Evolutionary conservation across 2,797 vertebrate species (phyloP).

Genomic region (Parauchenoglanis ngamensis): DNA sequence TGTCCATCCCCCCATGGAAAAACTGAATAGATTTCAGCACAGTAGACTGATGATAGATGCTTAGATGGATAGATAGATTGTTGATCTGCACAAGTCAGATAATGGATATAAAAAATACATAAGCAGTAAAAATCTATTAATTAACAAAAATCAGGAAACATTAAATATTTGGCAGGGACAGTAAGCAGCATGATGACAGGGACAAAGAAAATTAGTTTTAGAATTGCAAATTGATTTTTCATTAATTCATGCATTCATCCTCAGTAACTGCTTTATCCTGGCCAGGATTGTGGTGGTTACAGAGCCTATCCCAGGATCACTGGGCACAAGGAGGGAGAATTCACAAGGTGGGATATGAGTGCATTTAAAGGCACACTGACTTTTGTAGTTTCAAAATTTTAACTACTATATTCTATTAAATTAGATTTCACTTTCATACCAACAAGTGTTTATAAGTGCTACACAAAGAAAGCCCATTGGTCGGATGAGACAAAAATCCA

Average conservation of each 20-base stretch:
- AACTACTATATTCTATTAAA: not conserved
- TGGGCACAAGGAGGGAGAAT: not conserved
- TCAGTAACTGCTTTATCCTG: not conserved
- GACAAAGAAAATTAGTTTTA: not conserved
- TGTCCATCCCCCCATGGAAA: not conserved
- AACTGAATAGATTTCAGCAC: not conserved
- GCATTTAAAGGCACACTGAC: not conserved
- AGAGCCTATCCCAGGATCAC: not conserved
- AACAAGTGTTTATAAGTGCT: not conserved
- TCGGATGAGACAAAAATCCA: not conserved
- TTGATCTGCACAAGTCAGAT: not conserved
- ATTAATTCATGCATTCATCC: not conserved
- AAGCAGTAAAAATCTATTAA: not conserved
- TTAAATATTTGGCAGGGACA: not conserved
- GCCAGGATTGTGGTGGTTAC: not conserved
- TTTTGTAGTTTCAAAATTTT: not conserved
- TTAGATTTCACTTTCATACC: not conserved
- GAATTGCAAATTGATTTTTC: not conserved
- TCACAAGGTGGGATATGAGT: not conserved
- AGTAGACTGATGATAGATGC: not conserved
- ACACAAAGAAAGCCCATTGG: not conserved
- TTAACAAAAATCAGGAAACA: not conserved
- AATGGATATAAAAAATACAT: not conserved
- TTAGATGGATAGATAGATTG: not conserved
- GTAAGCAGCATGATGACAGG: not conserved